phyloP scores from a whole-genome alignment of 2,797 vertebrate genomes.

The Pseudochirops cupreus region DNA sequence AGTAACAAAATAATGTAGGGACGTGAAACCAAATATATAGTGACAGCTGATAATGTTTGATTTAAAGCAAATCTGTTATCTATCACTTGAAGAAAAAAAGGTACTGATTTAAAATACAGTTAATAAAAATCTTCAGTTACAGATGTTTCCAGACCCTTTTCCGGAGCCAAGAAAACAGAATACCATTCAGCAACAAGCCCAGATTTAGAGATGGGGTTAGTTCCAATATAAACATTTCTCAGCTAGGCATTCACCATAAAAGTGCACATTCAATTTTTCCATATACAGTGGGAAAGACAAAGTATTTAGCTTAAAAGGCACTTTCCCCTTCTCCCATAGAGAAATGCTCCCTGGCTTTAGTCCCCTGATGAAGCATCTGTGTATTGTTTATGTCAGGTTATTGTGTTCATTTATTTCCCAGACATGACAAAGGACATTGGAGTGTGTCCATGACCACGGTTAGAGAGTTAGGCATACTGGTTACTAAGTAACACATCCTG shows the following conservation, averaged over 20 bases:
- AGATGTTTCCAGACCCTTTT: slow-evolving; percentile 85
- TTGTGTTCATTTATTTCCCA: slow-evolving; percentile 2
- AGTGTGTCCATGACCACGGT: neutral
- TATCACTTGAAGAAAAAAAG: slow-evolving; percentile 70
- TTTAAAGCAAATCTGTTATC: slow-evolving; percentile 70
- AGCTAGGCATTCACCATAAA: slow-evolving; percentile 83
- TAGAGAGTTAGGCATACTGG: neutral
- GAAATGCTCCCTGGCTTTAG: slow-evolving; percentile 10
- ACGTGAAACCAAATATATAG: slow-evolving; percentile 60
- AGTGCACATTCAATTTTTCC: slow-evolving; percentile 87
- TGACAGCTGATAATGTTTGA: slow-evolving; percentile 47
- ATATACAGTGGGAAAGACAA: slow-evolving; percentile 87
- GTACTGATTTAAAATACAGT: slow-evolving; percentile 63
- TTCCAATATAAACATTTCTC: slow-evolving; percentile 88
- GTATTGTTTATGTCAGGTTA: neutral
- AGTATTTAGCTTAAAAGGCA: slow-evolving; percentile 86
- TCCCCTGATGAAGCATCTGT: neutral
- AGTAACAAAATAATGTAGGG: slow-evolving; percentile 34
- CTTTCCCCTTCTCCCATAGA: slow-evolving; percentile 78
- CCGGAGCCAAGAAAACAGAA: slow-evolving; percentile 86
- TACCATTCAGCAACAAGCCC: slow-evolving; percentile 83
- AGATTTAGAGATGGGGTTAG: slow-evolving; percentile 85
- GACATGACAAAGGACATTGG: neutral
- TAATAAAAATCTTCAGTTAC: slow-evolving; percentile 74
- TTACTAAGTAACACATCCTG: neutral